Conservation (phyloP, 1,140 invertebrate species). For the Eubasilissa regina region DNA sequence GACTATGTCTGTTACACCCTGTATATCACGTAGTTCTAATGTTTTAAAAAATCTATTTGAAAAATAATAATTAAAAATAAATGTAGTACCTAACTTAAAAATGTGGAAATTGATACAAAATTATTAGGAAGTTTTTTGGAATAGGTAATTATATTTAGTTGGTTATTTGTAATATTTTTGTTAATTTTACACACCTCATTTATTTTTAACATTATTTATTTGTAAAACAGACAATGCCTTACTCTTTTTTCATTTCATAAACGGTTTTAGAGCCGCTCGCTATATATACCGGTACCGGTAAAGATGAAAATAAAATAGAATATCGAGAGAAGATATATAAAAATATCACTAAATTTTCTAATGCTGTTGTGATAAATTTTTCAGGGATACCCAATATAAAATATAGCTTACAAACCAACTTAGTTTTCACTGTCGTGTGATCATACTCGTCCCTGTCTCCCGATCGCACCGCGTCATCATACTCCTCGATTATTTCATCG, state of each 20-base stretch:
- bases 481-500: conserved; percentile 13
- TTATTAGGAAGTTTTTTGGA: too few relatives aligned
- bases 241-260: neutral
- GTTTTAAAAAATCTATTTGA: neutral
- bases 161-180: too few relatives aligned
- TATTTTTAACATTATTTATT: too few relatives aligned
- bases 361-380: neutral
- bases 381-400: too few relatives aligned
- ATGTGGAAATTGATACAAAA: too few relatives aligned
- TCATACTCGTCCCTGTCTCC: conserved; percentile 10
- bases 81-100: too few relatives aligned
- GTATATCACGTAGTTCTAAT: neutral
- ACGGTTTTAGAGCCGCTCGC: neutral
- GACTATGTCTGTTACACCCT: too few relatives aligned
- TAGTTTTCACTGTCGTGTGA: neutral
- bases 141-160: too few relatives aligned
- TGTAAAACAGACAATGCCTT: neutral
- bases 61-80: neutral
- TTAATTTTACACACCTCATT: too few relatives aligned
- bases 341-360: too few relatives aligned
- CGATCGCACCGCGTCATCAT: neutral
- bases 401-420: conserved; percentile 16
- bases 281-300: neutral
- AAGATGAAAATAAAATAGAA: too few relatives aligned
- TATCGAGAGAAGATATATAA: too few relatives aligned